A percentile compares a stretch with the other conserved stretches of the same genome.
Conservation (phyloP, 2,113 vertebrate species). For the Natator depressus region DNA sequence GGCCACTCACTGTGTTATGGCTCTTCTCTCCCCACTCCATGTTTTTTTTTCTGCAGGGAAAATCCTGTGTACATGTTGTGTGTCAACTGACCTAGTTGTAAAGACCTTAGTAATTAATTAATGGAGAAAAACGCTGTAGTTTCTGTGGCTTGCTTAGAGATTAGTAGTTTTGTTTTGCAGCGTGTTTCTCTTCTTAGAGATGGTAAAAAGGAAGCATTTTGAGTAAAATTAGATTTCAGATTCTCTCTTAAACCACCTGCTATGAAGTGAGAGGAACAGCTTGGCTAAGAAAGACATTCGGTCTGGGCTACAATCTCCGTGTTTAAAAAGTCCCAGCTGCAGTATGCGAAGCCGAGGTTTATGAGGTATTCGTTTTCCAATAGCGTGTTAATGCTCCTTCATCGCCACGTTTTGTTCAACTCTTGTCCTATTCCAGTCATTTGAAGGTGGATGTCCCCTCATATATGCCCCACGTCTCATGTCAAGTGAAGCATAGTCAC, state of each 20-base stretch:
- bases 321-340: constrained; percentile 10
- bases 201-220: background rate
- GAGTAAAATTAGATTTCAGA: constrained; percentile 18
- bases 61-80: background rate
- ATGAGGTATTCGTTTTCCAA: background rate
- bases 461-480: background rate
- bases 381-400: background rate
- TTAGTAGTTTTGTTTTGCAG: background rate
- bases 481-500: constrained; percentile 65
- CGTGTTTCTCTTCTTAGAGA: constrained; percentile 41
- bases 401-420: constrained; percentile 26
- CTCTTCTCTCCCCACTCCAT: background rate
- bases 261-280: constrained; percentile 7
- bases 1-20: background rate
- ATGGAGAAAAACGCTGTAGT: background rate
- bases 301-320: background rate
- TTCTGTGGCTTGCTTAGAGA: background rate
- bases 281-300: background rate
- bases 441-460: constrained; percentile 48
- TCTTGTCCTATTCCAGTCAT: constrained; percentile 49
- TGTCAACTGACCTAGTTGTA: constrained; percentile 4
- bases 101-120: constrained; percentile 27
- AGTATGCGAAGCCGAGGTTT: background rate
- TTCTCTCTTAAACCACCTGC: constrained; percentile 29
- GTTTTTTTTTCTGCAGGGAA: background rate